Conservation (phyloP, 1,140 invertebrate species). For the Procambarus virginalis region DNA sequence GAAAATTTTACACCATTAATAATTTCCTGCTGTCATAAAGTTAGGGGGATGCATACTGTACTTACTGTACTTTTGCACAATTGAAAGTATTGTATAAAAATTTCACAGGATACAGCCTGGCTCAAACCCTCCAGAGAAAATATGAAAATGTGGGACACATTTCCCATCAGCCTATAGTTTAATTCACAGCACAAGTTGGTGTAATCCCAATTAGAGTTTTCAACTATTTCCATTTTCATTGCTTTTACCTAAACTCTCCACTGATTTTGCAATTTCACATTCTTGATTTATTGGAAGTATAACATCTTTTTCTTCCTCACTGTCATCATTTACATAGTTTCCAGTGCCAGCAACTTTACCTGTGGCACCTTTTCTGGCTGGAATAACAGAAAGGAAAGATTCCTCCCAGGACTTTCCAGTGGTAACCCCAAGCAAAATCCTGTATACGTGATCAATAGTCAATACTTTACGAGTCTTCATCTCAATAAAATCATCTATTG, state of each 20-base stretch:
- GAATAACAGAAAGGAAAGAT: slow-evolving; percentile 86
- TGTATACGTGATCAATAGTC: slow-evolving; percentile 97
- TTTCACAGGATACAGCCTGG: too few species aligned
- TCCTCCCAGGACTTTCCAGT: slow-evolving; percentile 89
- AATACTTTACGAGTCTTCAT: slow-evolving; percentile 96
- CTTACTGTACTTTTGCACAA: too few species aligned
- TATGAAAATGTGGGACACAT: too few species aligned
- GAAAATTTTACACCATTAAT: too few species aligned
- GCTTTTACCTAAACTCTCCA: neutral
- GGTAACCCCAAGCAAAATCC: slow-evolving; percentile 88
- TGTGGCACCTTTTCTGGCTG: slow-evolving; percentile 83
- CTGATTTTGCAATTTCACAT: neutral
- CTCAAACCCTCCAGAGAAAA: too few species aligned
- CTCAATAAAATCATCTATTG: slow-evolving; percentile 91
- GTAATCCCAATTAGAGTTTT: neutral
- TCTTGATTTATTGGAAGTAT: neutral
- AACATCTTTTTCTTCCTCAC: neutral
- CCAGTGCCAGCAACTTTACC: slow-evolving; percentile 69
- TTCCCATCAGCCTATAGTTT: neutral
- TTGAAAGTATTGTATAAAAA: too few species aligned
- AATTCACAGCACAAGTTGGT: neutral
- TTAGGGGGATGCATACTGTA: too few species aligned
- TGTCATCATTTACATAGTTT: neutral
- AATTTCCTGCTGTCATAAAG: too few species aligned
- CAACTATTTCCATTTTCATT: slow-evolving; percentile 4